Percentiles rank a stretch among this genome's conserved stretches.
These are phyloP conservation scores for Podarcis lilfordi DNA, from an alignment of 2,797 vertebrate genomes.

Conservation along the genomic window DNA sequence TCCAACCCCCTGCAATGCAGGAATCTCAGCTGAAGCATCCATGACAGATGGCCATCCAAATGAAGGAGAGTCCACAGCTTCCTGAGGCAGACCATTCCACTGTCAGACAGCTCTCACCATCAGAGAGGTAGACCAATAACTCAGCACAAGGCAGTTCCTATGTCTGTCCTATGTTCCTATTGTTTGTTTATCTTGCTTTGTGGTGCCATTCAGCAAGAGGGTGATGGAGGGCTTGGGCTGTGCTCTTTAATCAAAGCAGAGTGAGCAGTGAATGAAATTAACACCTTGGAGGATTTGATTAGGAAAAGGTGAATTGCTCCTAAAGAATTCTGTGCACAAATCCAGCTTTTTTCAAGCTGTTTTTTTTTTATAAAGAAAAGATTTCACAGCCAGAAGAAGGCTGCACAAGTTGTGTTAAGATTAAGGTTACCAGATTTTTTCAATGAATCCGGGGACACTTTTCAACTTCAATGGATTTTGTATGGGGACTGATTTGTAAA, in stretches of 20 bases:
- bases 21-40: too few species aligned
- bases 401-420: background rate
- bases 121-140: too few species aligned
- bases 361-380: background rate
- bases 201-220: constrained; percentile 61
- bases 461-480: too few species aligned
- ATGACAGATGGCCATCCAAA: too few species aligned
- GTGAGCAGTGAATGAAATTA: constrained; percentile 7
- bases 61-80: too few species aligned
- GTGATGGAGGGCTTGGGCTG: constrained; percentile 68
- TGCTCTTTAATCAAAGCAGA: constrained; percentile 51
- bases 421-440: background rate
- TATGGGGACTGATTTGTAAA: too few species aligned
- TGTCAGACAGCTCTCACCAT: too few species aligned
- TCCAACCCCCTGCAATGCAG: too few species aligned
- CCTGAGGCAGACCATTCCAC: too few species aligned
- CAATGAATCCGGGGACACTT: too few species aligned
- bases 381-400: background rate
- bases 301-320: background rate
- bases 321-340: constrained; percentile 28
- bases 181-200: constrained; percentile 44
- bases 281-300: background rate
- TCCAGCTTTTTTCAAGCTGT: background rate
- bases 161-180: background rate
- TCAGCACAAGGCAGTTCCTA: too few species aligned